These are phyloP conservation scores for Ephydatia muelleri DNA, from an alignment of 37 sponge, comb jelly and placozoan genomes.

Conservation along the genomic window DNA sequence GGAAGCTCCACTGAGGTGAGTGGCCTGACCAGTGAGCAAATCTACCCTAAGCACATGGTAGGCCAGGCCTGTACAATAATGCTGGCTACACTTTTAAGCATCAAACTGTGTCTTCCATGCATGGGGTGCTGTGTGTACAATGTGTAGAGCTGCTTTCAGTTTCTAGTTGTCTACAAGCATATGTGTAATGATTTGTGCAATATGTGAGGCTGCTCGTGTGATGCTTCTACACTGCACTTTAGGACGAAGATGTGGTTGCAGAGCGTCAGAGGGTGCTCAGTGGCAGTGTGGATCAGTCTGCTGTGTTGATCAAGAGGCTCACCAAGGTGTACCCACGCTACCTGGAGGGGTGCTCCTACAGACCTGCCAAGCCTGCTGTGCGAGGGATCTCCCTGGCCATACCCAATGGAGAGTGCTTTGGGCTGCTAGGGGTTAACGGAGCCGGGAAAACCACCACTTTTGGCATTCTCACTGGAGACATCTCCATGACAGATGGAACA, in stretches of 20 bases:
- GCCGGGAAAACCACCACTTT: slow-evolving; percentile 90
- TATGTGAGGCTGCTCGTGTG: too few relatives aligned
- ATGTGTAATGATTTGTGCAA: too few relatives aligned
- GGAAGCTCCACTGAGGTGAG: not conserved
- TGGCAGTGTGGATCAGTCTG: slow-evolving; percentile 1
- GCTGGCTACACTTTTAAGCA: too few relatives aligned
- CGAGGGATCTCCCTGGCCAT: slow-evolving; percentile 58
- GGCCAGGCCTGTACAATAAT: too few relatives aligned
- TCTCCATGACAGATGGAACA: slow-evolving; percentile 57
- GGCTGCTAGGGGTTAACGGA: slow-evolving; percentile 89
- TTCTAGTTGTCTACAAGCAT: too few relatives aligned
- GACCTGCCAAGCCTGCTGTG: slow-evolving; percentile 45
- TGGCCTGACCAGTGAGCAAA: not conserved
- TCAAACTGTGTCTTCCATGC: too few relatives aligned
- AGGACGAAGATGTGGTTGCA: slow-evolving; percentile 52
- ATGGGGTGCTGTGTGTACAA: too few relatives aligned
- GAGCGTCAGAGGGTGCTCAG: slow-evolving; percentile 39
- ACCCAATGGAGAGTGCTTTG: slow-evolving; percentile 78
- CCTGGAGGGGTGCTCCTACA: not conserved
- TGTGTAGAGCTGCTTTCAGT: too few relatives aligned
- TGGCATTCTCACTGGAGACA: slow-evolving; percentile 89
- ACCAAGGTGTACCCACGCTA: slow-evolving; percentile 29
- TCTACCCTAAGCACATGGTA: too few relatives aligned
- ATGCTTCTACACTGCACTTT: not conserved
- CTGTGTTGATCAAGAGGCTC: slow-evolving; percentile 16